Percentiles rank a stretch among this genome's conserved stretches.
These are phyloP conservation scores for Halyomorpha halys DNA, from an alignment of 1,140 invertebrate species.

Conservation along the genomic window DNA sequence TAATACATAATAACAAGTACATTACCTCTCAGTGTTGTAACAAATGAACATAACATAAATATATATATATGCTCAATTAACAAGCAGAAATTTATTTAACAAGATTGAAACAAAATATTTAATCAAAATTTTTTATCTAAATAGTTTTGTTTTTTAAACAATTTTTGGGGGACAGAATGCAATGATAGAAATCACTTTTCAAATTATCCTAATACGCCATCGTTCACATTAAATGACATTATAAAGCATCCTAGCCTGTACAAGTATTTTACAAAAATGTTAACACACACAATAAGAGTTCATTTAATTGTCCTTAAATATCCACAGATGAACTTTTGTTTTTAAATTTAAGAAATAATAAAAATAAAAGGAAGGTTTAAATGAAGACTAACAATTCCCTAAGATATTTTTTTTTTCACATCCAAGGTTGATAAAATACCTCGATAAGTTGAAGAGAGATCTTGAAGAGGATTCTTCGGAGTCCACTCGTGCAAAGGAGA, in stretches of 20 bases:
- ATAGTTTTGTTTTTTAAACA: no score
- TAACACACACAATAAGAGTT: slow-evolving; percentile 13
- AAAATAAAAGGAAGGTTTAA: slow-evolving; percentile 2
- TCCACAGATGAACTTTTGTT: not conserved
- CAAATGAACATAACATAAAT: not conserved
- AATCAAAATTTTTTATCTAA: no score
- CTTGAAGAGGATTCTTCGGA: not conserved
- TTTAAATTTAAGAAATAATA: not conserved
- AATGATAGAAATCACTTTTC: not conserved
- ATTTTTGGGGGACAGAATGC: not conserved
- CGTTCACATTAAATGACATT: not conserved
- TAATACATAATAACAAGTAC: not conserved
- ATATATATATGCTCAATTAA: not conserved
- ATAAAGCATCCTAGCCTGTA: not conserved
- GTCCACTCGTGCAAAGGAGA: not conserved
- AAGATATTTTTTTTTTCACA: not conserved
- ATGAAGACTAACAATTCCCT: not conserved
- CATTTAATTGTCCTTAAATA: slow-evolving; percentile 15
- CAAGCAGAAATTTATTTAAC: not conserved
- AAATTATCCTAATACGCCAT: not conserved
- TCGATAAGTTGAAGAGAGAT: slow-evolving; percentile 5
- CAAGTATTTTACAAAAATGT: slow-evolving; percentile 9
- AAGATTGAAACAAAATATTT: not conserved
- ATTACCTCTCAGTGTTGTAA: not conserved
- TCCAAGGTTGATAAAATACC: slow-evolving; percentile 17